Evolutionary conservation across 2,113 vertebrate genomes (phyloP).

Genomic region (Aythya baeri): DNA sequence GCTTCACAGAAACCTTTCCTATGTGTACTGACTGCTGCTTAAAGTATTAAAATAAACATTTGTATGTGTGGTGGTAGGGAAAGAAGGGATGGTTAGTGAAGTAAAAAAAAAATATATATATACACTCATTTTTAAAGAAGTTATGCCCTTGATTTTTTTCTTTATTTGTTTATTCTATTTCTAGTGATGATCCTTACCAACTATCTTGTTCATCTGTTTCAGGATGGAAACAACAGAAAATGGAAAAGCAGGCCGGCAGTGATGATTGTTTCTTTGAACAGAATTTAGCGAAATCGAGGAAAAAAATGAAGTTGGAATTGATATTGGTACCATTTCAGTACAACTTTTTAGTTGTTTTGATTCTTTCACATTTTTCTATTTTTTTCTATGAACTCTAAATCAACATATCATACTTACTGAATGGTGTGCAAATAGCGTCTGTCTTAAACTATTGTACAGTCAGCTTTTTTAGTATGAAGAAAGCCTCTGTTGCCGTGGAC

Average conservation of each 20-base stretch:
- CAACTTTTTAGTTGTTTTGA: constrained; percentile 69
- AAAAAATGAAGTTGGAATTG: constrained; percentile 67
- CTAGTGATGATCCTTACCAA: neutral
- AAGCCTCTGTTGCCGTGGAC: neutral
- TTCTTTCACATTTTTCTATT: constrained; percentile 74
- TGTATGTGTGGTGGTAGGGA: neutral
- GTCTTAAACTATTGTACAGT: constrained; percentile 31
- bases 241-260: constrained; percentile 93
- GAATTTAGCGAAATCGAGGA: neutral
- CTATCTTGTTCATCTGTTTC: constrained; percentile 36
- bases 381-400: constrained; percentile 72
- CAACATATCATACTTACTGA: constrained; percentile 36
- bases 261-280: constrained; percentile 39
- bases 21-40: neutral
- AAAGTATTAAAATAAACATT: neutral
- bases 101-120: neutral
- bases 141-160: neutral
- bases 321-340: constrained; percentile 69
- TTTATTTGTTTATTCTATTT: neutral
- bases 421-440: constrained; percentile 59
- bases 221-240: constrained; percentile 95
- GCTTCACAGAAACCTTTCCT: neutral
- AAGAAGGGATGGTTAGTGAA: neutral
- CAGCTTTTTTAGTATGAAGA: constrained; percentile 55
- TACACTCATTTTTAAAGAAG: neutral